Percentiles rank a stretch among this genome's conserved stretches.
Conservation (phyloP, 2,888 invertebrate species). For the Cerceris ruficornis region DNA sequence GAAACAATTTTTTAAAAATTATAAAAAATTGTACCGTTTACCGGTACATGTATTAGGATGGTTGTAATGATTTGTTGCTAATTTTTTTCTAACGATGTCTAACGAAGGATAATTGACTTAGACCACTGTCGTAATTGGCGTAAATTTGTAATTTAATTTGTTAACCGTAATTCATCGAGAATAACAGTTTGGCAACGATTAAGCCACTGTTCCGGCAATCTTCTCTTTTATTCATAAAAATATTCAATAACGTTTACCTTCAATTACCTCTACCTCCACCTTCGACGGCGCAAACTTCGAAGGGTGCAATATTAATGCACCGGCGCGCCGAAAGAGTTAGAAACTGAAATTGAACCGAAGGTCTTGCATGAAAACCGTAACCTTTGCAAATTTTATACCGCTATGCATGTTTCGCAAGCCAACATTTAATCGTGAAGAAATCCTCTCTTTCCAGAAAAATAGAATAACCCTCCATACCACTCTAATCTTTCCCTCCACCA, state of each 20-base stretch:
- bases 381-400: background rate
- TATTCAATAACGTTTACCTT: background rate
- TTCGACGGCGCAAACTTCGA: background rate
- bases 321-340: background rate
- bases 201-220: background rate
- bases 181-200: background rate
- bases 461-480: background rate
- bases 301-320: conserved; percentile 1
- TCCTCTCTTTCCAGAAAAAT: background rate
- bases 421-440: background rate
- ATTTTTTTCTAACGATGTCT: too few relatives aligned
- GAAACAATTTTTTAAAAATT: too few relatives aligned
- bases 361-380: background rate
- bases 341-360: conserved; percentile 6
- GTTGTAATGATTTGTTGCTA: too few relatives aligned
- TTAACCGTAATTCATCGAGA: background rate
- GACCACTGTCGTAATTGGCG: too few relatives aligned
- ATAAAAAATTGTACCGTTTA: too few relatives aligned
- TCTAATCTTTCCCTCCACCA: background rate
- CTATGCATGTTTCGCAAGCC: background rate
- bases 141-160: too few relatives aligned
- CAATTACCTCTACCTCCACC: background rate
- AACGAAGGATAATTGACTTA: too few relatives aligned
- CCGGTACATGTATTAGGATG: too few relatives aligned
- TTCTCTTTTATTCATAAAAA: background rate